Evolutionary conservation across 2,797 vertebrate genomes (phyloP).

Genomic region (Sparidentex hasta): DNA sequence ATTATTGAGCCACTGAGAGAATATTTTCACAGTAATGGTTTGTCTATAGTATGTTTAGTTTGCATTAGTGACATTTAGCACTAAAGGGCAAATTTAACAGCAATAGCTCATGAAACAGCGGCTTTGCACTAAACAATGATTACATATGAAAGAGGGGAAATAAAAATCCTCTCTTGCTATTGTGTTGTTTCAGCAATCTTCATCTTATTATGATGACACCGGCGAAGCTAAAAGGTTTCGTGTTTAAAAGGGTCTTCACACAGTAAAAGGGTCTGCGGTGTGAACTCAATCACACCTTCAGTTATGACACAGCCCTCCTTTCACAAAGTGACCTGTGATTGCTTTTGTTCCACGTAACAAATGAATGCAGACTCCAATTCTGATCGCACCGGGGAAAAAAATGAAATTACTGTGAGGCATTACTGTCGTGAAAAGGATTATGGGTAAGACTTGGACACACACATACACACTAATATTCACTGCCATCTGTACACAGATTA

Average conservation of each 20-base stretch:
- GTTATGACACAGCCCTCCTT: not conserved
- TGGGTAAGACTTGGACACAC: conserved; percentile 22
- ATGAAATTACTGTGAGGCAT: conserved; percentile 16
- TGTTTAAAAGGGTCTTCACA: not conserved
- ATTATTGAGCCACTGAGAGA: conserved; percentile 4
- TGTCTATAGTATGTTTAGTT: not conserved
- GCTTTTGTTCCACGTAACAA: conserved; percentile 13
- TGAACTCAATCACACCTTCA: not conserved
- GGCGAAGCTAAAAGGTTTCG: not conserved
- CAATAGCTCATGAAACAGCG: not conserved
- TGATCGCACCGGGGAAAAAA: conserved; percentile 17
- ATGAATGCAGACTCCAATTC: conserved; percentile 9
- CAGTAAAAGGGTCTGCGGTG: not conserved
- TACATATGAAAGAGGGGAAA: not conserved
- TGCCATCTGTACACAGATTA: conserved; percentile 20
- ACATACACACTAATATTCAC: conserved; percentile 4
- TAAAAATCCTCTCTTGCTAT: conserved; percentile 9
- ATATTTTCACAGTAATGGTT: not conserved
- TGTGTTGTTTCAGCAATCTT: not conserved
- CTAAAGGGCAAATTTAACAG: not conserved
- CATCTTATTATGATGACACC: conserved; percentile 7
- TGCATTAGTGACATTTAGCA: not conserved
- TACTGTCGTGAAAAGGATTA: conserved; percentile 51
- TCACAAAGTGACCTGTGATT: not conserved
- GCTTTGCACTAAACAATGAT: not conserved